phyloP scores from a whole-genome alignment of 1,140 invertebrate genomes.

The Antheraea mylitta region DNA sequence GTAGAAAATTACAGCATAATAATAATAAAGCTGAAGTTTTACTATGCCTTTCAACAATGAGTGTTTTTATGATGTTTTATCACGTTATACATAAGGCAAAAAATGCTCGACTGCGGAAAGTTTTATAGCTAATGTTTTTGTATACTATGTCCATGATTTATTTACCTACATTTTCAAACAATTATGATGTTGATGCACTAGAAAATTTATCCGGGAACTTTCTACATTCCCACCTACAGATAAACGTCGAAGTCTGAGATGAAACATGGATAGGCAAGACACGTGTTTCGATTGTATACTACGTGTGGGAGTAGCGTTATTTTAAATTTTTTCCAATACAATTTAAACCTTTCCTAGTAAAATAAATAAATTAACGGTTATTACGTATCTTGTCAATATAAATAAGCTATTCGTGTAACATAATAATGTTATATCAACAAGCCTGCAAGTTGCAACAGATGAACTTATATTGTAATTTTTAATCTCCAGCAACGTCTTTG shows the following conservation, averaged over 20 bases:
- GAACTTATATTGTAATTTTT: not conserved
- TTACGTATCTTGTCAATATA: not conserved
- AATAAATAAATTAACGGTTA: not conserved
- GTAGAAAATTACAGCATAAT: constrained; percentile 1
- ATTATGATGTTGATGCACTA: not conserved
- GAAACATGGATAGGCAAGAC: not conserved
- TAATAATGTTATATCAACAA: not conserved
- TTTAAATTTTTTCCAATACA: not conserved
- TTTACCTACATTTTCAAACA: not conserved
- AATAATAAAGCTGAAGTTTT: not conserved
- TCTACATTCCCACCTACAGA: no score
- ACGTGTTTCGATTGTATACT: not conserved
- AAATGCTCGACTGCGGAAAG: not conserved
- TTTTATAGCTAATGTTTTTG: not conserved
- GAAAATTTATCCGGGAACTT: no score
- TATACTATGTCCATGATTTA: not conserved
- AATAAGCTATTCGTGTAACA: not conserved
- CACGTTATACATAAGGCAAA: constrained; percentile 1
- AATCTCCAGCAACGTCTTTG: not conserved
- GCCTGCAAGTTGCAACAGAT: no score
- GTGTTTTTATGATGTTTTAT: not conserved
- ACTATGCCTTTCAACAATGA: not conserved
- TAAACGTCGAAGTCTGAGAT: not conserved
- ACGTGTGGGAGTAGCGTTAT: not conserved
- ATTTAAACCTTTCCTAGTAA: not conserved